Percentiles rank a stretch among this genome's conserved stretches.
Conservation (phyloP, 2,888 invertebrate species). For the Galeruca laticollis region DNA sequence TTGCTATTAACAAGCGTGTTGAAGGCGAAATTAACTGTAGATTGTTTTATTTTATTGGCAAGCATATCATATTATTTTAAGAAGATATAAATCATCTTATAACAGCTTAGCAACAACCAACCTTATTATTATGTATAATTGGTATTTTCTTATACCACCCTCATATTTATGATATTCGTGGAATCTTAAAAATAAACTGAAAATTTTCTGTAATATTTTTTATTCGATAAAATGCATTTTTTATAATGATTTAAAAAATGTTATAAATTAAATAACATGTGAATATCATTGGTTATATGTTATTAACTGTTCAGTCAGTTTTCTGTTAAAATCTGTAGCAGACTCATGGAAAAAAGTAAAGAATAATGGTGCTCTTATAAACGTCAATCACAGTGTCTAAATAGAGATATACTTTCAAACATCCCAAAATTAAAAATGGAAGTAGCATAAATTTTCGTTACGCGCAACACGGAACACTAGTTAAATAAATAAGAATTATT, state of each 20-base stretch:
- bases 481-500: constrained; percentile 9
- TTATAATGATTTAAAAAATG: no score
- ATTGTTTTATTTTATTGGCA: constrained; percentile 19
- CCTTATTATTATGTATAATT: neutral
- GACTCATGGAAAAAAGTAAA: neutral
- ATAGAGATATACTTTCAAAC: no score
- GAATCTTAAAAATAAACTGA: neutral
- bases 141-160: neutral
- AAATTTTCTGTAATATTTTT: neutral
- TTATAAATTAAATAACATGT: no score
- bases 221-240: neutral
- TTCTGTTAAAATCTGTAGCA: neutral
- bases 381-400: no score
- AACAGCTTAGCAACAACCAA: neutral
- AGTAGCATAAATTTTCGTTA: neutral
- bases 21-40: constrained; percentile 3
- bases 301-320: no score
- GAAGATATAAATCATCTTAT: constrained; percentile 12
- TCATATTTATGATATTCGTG: neutral
- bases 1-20: neutral
- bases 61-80: constrained; percentile 9
- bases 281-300: no score
- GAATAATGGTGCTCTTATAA: no score
- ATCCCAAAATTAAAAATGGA: neutral
- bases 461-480: neutral